Evolutionary conservation across 2,113 vertebrate genomes (phyloP), one percentile per base, ranked within the genome.

Genomic region (Varanus salvator): DNA sequence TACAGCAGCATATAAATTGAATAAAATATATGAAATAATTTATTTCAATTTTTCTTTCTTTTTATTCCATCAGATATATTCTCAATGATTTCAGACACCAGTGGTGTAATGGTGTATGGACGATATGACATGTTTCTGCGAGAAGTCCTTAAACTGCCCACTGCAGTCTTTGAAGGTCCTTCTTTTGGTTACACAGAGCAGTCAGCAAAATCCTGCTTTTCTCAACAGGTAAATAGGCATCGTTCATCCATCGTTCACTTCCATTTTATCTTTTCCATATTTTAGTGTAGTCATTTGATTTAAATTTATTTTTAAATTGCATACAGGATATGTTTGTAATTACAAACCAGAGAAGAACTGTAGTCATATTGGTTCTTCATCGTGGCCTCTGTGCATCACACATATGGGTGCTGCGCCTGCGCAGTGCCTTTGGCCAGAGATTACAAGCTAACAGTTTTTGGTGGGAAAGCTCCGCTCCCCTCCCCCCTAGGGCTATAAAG

Each of bases 121-220:
- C 98, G 98, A 92, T 99, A 99, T 0, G 99, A 99, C 96, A 97
- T 98, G 86, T 99, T 99, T 96, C 97, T 99, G 87, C 97, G 98
- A 66, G 99, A 99, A 93, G 98, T 98, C 94, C 98, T 99, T 71
- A 99, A 99, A 96, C 96, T 99, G 80, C 99, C 99, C 54, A 98
- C 98, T 0, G 98, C 98, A 0, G 98, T 99, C 60, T 99, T 99
- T 19, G 99, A 99, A 97, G 99, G 99, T 5, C 99, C 99, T 75
- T 99, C 99, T 0, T 99, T 99, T 94, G 98, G 99, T 84, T 99
- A 99, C 93, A 99, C 98, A 0, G 99, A 99, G 88, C 99, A 99
- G 93, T 98, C 98, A 1, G 97, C 98, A 38, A 98, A 98, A 94
- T 98, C 97, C 50, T 99, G 99, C 93, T 99, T 99, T 95, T 95